These are phyloP conservation scores for Montipora capricornis DNA, from an alignment of 64 coral and sea anemone species.

Conservation along the genomic window DNA sequence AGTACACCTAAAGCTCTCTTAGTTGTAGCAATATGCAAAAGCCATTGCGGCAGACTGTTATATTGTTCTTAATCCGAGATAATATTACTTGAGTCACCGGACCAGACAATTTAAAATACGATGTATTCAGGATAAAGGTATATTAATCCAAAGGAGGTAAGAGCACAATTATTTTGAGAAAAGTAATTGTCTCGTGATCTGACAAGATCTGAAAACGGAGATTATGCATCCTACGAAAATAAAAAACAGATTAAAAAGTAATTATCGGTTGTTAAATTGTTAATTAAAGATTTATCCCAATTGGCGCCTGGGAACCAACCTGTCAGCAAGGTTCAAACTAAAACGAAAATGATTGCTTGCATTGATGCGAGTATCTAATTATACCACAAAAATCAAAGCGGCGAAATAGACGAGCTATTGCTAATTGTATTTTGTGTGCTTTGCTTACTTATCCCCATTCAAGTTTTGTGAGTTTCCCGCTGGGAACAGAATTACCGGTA, in stretches of 20 bases:
- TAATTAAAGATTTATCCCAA: conserved; percentile 11
- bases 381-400: too few relatives aligned
- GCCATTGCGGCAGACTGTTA: not conserved
- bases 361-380: not conserved
- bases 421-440: not conserved
- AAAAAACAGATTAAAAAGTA: conserved; percentile 10
- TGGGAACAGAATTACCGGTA: too few relatives aligned
- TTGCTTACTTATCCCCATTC: not conserved
- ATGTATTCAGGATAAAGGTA: not conserved
- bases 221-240: not conserved
- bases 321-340: not conserved
- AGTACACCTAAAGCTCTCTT: too few relatives aligned
- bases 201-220: not conserved
- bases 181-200: not conserved
- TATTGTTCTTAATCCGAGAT: not conserved
- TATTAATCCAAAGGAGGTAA: not conserved
- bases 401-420: not conserved
- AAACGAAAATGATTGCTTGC: conserved; percentile 3
- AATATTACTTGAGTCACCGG: not conserved
- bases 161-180: not conserved
- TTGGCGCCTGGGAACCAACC: not conserved
- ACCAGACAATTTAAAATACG: not conserved
- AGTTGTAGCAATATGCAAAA: not conserved
- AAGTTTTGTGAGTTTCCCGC: too few relatives aligned
- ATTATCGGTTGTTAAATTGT: not conserved